A percentile compares a stretch with the other conserved stretches of the same genome.
Evolutionary conservation across 64 coral and sea anemone genomes (phyloP).

Genomic region (Pocillopora verrucosa): DNA sequence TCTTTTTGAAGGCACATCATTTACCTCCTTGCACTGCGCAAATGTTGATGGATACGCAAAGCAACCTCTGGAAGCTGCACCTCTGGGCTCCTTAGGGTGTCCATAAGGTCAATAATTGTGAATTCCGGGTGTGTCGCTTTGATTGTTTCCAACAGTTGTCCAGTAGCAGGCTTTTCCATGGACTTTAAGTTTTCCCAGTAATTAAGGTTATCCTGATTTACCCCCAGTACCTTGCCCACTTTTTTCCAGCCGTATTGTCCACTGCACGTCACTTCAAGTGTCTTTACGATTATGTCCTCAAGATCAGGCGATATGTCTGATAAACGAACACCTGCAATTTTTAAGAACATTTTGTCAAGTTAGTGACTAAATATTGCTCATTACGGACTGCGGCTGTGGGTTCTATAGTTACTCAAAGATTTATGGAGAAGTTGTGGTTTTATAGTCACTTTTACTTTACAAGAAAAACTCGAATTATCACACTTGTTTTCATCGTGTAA

Average conservation of each 20-base stretch:
- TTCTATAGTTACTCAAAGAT: too few species aligned
- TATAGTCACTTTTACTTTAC: too few species aligned
- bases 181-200: background rate
- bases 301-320: background rate
- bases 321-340: background rate
- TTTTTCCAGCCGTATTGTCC: conserved; percentile 16
- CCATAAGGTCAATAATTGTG: background rate
- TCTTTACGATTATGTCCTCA: background rate
- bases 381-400: background rate
- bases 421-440: too few species aligned
- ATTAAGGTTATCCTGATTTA: background rate
- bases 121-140: background rate
- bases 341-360: background rate
- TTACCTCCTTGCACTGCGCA: background rate
- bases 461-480: too few species aligned
- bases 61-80: conserved; percentile 6
- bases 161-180: background rate
- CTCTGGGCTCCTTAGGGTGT: background rate
- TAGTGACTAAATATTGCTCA: background rate
- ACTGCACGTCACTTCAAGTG: background rate
- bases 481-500: too few species aligned
- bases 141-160: background rate
- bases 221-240: background rate
- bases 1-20: background rate
- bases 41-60: background rate